Evolutionary conservation across 2,113 vertebrate species (phyloP), one percentile per base, ranked within the genome.

Genomic region (Diphyllodes magnificus): DNA sequence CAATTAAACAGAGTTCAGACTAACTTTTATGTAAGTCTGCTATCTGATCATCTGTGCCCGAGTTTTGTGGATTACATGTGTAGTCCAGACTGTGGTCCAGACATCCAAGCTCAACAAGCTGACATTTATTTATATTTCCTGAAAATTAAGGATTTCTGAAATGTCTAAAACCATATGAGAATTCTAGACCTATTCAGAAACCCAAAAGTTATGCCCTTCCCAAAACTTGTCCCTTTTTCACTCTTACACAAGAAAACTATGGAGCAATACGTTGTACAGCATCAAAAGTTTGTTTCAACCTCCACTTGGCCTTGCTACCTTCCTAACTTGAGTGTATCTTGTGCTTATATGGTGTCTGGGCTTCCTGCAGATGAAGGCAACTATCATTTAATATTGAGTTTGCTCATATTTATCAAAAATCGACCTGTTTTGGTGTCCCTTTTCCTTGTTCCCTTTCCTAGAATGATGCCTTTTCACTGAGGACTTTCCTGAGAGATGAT

Each of bases 261-360:
- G 53, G 28, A 80, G 16, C 13, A 49, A n/a, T 35, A 40, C 6
- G n/a, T 27, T 57, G 15, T 15, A 47, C 4, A 64, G 20, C 13
- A 47, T 16, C 31, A 66, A 71, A 71, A 73, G 28, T 7, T n/a
- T 11, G 4, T 78, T 37, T 70, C 23, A 82, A 7, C 10, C 6
- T 79, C 18, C 23, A 20, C 21, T 60, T 65, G 30, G 33, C 60
- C 18, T 92, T 77, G 14, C 12, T 72, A 11, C 23, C 11, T 59
- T 65, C 23, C 30, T 47, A 24, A 45, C 11, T 60, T 61, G 3
- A 28, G 9, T 5, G 16, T n/a, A 44, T 5, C 15, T 79, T 44
- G 7, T 44, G 25, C 30, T 82, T 51, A 23, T 22, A 35, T 0
- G 0, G 16, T 77, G 15, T 14, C 54, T 44, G 20, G 23, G 4